Percentiles rank a stretch among this genome's conserved stretches.
These are phyloP conservation scores for Eciton burchellii DNA, from an alignment of 1,140 invertebrate species.

Conservation along the genomic window DNA sequence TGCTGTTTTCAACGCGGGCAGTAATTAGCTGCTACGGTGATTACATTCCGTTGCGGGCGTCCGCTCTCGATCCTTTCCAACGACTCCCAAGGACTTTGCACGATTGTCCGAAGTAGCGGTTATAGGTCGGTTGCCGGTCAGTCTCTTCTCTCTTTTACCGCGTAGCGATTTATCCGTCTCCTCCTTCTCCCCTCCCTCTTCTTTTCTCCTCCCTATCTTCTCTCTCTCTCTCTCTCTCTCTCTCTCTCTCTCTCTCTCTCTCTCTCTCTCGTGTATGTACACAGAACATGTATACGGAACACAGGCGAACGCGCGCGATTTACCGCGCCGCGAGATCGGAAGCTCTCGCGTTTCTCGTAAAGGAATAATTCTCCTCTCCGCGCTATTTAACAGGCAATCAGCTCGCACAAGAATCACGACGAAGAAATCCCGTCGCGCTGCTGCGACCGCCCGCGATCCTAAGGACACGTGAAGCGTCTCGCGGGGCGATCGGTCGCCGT, in stretches of 20 bases:
- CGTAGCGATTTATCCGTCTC: background rate
- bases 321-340: conserved; percentile 15
- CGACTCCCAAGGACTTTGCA: conserved; percentile 31
- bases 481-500: conserved; percentile 16
- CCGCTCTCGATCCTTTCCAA: background rate
- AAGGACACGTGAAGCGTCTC: conserved; percentile 48
- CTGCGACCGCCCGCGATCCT: conserved; percentile 35
- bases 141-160: conserved; percentile 7
- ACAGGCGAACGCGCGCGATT: background rate
- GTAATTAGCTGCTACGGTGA: conserved; percentile 24
- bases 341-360: background rate
- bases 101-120: conserved; percentile 7
- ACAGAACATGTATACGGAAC: background rate
- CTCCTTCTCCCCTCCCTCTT: too few species aligned
- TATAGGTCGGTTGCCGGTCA: conserved; percentile 50
- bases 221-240: too few species aligned
- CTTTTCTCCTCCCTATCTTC: too few species aligned
- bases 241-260: too few species aligned
- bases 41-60: conserved; percentile 11
- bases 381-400: conserved; percentile 52
- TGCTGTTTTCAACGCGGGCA: conserved; percentile 7
- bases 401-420: background rate
- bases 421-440: conserved; percentile 33
- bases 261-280: too few species aligned
- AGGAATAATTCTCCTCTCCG: background rate